These are phyloP conservation scores for Zosterops lateralis DNA, from an alignment of 2,113 vertebrate species.

Conservation along the genomic window DNA sequence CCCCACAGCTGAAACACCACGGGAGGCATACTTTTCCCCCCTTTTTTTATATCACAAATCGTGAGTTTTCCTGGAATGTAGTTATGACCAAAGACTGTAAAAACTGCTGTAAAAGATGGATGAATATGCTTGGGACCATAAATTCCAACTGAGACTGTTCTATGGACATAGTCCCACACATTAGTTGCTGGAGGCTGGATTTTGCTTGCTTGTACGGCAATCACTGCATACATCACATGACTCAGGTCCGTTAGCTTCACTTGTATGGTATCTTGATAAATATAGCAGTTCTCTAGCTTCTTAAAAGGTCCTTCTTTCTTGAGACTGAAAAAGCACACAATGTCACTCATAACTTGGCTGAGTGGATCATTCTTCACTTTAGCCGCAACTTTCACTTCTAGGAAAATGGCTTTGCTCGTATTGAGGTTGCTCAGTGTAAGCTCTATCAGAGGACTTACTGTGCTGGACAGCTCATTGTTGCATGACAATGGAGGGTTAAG, in stretches of 20 bases:
- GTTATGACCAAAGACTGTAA: conserved; percentile 86
- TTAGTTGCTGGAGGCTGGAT: conserved; percentile 79
- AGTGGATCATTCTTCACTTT: conserved; percentile 85
- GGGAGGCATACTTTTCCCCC: conserved; percentile 81
- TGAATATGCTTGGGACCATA: conserved; percentile 94
- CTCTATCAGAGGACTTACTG: conserved; percentile 88
- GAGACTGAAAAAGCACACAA: conserved; percentile 81
- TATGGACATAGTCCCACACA: conserved; percentile 79
- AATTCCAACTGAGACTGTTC: conserved; percentile 84
- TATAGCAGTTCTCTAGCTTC: conserved; percentile 80
- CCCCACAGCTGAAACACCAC: conserved; percentile 94
- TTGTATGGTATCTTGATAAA: conserved; percentile 86
- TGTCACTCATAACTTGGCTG: conserved; percentile 89
- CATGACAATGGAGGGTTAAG: conserved; percentile 85
- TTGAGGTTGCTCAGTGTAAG: conserved; percentile 86
- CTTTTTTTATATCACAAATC: conserved; percentile 81
- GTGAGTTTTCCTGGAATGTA: conserved; percentile 86
- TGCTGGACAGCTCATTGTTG: conserved; percentile 87
- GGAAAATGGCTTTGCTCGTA: conserved; percentile 77
- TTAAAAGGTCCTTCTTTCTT: conserved; percentile 88
- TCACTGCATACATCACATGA: conserved; percentile 83
- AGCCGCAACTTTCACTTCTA: conserved; percentile 88
- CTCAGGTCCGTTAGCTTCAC: conserved; percentile 83
- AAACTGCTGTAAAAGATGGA: conserved; percentile 86
- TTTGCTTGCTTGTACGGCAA: conserved; percentile 77